Evolutionary conservation across 2,888 invertebrate genomes (phyloP), one percentile per base, ranked within the genome.

Genomic region (Morpho deidamia): DNA sequence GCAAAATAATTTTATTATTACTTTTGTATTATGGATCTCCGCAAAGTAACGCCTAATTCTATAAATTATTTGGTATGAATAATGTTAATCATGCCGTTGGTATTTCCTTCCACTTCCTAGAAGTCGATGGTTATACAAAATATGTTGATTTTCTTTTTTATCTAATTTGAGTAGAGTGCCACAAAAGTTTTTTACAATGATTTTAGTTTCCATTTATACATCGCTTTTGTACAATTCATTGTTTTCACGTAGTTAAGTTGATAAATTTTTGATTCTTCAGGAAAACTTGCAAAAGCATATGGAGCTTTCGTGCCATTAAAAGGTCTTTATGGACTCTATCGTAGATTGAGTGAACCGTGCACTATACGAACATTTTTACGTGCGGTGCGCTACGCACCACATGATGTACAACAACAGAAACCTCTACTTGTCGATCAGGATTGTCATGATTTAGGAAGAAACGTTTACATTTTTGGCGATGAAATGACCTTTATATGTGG

Each of bases 331-430:
- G 63, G 73, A 41, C 67, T 91, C 39, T 91, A 90, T 69, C 70
- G 71, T 54, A 65, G 64, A 33, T 64, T 91, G 39, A 91, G 90
- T 9, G 88, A 90, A 59, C 90, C 91, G 0, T 87, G 85, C 56
- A 83, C 90, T 0, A 78, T 85, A 10, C 78, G 83, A 10, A 66
- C 68, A 23, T 83, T 89, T 56, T 63, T 91, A 5, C 68, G 72
- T 51, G 77, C 81, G 1, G 70, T 78, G 23, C 80, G 78, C 8
- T 66, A 65, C 9, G 68, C 79, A 2, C 68, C 77, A 1, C 73
- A 84, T 57, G 62, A 66, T 51, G 41, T 61, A 7, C 67, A 74
- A 7, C 46, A 56, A 11, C 60, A 65, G 4, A 74, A 70, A 52
- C 72, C 71, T 5, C 50, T 55, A 1, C 59, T 77, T 1, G 45